Evolutionary conservation across 2,113 vertebrate genomes (phyloP), one percentile per base, ranked within the genome.

Genomic region (Ammospiza caudacuta): DNA sequence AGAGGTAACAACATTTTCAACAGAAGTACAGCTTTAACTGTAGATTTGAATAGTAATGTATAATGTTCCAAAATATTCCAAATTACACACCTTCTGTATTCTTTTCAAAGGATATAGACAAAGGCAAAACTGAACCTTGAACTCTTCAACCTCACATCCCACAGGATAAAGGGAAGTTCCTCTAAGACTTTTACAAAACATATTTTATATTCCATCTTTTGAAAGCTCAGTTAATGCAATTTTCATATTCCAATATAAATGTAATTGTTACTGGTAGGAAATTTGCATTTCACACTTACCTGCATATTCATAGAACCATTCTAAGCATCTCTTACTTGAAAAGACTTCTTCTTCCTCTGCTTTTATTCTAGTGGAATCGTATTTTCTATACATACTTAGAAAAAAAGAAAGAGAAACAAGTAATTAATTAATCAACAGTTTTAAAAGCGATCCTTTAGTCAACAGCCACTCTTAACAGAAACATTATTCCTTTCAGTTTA

Each of bases 261-360:
- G 44, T n/a, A 80, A 46, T 5, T 46, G 6, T 39, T 70, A 63
- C 27, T 61, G 54, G 18, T 11, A 95, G 31, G 49, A 68, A 91
- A 88, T 80, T 28, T 49, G 25, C 33, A 89, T 73, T 92, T 90
- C 49, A 96, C 91, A 31, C 96, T 93, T 97, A 99, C 99, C 99
- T 98, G 99, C 99, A 70, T 99, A 99, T 97, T 99, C 99, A 95
- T 99, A 99, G 97, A 99, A 99, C 99, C 99, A 99, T 94, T 99
- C 99, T 97, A 99, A 98, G 97, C 99, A 99, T 87, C 99, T 98
- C 97, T 99, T 99, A 98, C 98, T 99, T 90, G 99, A 99, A 97
- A 99, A 99, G 29, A 98, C 98, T 94, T 99, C 99, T 94, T 99
- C 99, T 92, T 99, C 98, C 89, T 98, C 99, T 92, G 99, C 98